Base-by-base conservation (phyloP, 2,797 vertebrate genomes). In the Okamejei kenojei region DNA sequence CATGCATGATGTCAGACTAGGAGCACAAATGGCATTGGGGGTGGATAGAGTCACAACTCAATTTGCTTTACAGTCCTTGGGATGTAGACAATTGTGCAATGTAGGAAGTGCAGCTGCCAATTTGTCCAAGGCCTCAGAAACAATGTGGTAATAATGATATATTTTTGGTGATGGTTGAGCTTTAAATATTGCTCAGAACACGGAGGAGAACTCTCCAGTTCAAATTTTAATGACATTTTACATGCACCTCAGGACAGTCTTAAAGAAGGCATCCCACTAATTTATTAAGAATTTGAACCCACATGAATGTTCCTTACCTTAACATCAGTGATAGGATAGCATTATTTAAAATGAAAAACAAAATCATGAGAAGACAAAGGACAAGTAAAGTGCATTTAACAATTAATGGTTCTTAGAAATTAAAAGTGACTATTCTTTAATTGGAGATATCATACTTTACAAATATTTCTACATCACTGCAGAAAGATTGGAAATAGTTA, bases 331-430 rank as follows among this genome's bases (percentile, higher is more conserved):
- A 63, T 23, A 38, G 79, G 68, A 76, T 76, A 58, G 90, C 90
- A 76, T 74, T 45, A 92, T 6, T 74, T 92, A 92, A 88, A 88
- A 88, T 68, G 84, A 91, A 71, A 90, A 82, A 23, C 26, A 91
- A 74, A 91, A 35, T 21, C 29, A 54, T 91, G 45, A 91, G 90
- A 15, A 29, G 29, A 92, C 23, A 45, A 58, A 54, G 74, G 29
- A 54, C 17, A 45, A 58, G 21, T 58, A 26, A 19, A 68, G 23
- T 45, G 71, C 21, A 92, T 32, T 88, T 76, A 38, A 76, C 13
- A 88, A 88, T 54, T 5, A 54, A 54, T 54, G 5, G 45, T 54
- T 54, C 45, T 54, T 7, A 6, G 45, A 54, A 54, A 54, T 54
- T 54, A 5, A 6, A 54, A 3, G 45, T 54, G 45, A 54, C 45